phyloP scores from a whole-genome alignment of 2,113 vertebrate genomes.

The Toxotes chatareus region DNA sequence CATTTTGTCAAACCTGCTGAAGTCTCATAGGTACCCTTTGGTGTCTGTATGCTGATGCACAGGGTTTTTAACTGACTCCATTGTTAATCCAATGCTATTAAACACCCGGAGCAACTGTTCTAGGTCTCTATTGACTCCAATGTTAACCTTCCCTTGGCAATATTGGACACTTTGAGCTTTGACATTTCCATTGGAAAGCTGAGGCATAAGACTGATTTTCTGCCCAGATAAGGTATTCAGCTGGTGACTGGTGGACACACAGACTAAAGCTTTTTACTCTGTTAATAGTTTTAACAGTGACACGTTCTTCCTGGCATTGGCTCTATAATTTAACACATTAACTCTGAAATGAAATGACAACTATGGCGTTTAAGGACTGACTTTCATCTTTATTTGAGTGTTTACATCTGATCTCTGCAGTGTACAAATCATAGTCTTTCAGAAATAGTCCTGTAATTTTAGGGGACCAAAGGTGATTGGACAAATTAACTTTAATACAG shows the following conservation, averaged over 20 bases:
- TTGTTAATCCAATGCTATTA: neutral
- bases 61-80: neutral
- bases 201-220: neutral
- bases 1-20: neutral
- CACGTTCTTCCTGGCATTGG: neutral
- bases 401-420: neutral
- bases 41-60: neutral
- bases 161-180: conserved; percentile 2
- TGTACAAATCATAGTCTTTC: neutral
- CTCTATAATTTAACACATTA: neutral
- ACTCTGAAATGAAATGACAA: neutral
- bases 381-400: neutral
- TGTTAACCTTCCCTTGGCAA: neutral
- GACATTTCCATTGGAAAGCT: neutral
- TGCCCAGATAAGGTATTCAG: conserved; percentile 2
- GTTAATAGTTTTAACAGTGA: neutral
- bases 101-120: neutral
- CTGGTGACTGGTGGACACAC: neutral
- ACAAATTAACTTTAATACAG: neutral
- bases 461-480: neutral
- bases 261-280: neutral
- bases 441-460: neutral
- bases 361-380: neutral
- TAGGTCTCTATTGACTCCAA: neutral
- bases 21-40: no score